Conservation (phyloP, 2,888 invertebrate genomes). For the Andrena bicolor region DNA sequence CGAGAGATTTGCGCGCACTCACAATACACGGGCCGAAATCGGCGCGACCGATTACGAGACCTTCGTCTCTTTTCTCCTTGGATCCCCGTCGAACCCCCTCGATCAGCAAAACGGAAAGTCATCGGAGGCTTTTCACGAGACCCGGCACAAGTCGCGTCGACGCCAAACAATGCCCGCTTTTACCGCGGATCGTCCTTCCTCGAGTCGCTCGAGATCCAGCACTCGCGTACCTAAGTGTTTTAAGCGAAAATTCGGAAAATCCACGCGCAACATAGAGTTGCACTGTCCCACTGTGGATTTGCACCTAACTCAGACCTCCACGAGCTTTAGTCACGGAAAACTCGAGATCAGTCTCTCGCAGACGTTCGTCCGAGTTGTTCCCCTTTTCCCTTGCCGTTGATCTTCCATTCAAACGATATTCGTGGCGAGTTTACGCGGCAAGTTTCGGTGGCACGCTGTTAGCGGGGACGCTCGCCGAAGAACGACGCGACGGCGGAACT, state of each 20-base stretch:
- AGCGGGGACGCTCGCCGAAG: not conserved
- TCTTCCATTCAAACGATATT: conserved; percentile 16
- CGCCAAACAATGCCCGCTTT: not conserved
- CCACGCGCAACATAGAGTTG: no score
- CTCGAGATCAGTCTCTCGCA: no score
- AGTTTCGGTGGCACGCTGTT: not conserved
- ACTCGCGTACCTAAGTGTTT: no score
- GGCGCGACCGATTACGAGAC: not conserved
- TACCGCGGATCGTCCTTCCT: not conserved
- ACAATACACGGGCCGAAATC: conserved; percentile 20
- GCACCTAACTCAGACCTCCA: no score
- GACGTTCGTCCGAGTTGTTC: not conserved
- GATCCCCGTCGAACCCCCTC: not conserved
- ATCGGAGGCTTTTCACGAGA: conserved; percentile 7
- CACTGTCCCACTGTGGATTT: no score
- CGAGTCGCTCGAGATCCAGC: not conserved
- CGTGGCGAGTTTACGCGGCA: not conserved
- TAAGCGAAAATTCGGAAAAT: not conserved
- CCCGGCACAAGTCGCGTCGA: no score
- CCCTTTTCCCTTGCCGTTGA: not conserved
- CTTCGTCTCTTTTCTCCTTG: not conserved
- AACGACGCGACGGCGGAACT: conserved; percentile 18
- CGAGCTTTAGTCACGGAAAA: not conserved
- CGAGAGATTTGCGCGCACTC: conserved; percentile 20
- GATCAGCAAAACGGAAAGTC: conserved; percentile 7